Percentiles rank a stretch among this genome's conserved stretches.
Conservation (phyloP, 2,113 vertebrate genomes). For the Steatornis caripensis region DNA sequence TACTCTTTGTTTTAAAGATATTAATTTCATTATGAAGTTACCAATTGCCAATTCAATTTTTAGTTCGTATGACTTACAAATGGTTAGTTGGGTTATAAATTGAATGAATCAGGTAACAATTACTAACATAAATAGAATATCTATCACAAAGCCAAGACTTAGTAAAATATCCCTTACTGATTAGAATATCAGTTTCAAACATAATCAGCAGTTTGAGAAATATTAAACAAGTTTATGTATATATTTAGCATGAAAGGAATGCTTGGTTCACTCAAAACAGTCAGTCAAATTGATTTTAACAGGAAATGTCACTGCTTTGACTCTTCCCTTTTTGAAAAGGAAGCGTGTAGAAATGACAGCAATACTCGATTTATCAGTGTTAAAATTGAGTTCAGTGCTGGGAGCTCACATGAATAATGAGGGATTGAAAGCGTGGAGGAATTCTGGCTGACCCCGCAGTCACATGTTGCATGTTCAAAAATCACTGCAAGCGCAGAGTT, state of each 20-base stretch:
- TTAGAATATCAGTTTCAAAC: neutral
- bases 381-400: neutral
- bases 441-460: neutral
- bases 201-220: neutral
- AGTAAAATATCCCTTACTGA: neutral
- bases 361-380: fast-evolving
- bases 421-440: neutral
- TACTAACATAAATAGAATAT: constrained; percentile 1
- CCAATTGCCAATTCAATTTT: neutral
- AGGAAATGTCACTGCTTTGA: neutral
- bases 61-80: neutral
- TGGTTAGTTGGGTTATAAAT: neutral
- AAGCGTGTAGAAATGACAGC: neutral
- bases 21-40: neutral
- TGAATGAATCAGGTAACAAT: neutral
- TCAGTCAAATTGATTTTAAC: neutral
- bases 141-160: neutral
- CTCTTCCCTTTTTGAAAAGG: neutral
- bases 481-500: neutral
- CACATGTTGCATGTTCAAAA: neutral
- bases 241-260: neutral
- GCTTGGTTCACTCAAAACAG: neutral
- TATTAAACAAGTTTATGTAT: neutral
- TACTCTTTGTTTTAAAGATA: neutral
- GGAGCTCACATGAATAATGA: neutral